Percentiles rank a stretch among this genome's conserved stretches.
Conservation (phyloP, 2,113 vertebrate genomes). For the Upupa epops region DNA sequence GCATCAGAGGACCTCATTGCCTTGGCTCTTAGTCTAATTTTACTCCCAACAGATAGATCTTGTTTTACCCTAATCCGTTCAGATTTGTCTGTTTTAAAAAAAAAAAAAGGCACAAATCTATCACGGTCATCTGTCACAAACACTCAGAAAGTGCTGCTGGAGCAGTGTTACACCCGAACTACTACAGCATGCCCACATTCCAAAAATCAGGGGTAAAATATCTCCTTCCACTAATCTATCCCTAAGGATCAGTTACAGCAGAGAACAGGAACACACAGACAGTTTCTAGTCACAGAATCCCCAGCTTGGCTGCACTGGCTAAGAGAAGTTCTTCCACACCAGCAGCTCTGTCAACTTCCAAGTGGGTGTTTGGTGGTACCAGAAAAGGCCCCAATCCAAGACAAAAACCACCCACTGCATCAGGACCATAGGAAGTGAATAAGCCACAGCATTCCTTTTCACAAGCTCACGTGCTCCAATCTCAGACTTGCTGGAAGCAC, state of each 20-base stretch:
- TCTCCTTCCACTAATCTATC: neutral
- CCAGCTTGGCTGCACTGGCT: neutral
- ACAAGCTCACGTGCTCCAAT: neutral
- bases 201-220: neutral
- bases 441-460: constrained; percentile 5
- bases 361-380: neutral
- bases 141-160: neutral
- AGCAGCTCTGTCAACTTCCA: neutral
- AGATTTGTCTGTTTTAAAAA: neutral
- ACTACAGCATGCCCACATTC: neutral
- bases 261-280: neutral
- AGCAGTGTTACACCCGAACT: neutral
- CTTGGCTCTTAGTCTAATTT: neutral
- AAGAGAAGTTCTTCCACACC: neutral
- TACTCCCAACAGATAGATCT: neutral
- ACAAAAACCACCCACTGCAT: neutral
- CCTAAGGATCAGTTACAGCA: neutral
- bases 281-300: neutral
- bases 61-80: neutral
- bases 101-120: neutral
- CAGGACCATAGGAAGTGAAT: neutral
- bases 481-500: neutral
- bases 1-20: neutral
- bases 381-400: neutral
- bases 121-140: neutral